A percentile compares a stretch with the other conserved stretches of the same genome.
These are phyloP conservation scores for Vicugna pacos DNA, from an alignment of 2,113 vertebrate genomes.

Conservation along the genomic window DNA sequence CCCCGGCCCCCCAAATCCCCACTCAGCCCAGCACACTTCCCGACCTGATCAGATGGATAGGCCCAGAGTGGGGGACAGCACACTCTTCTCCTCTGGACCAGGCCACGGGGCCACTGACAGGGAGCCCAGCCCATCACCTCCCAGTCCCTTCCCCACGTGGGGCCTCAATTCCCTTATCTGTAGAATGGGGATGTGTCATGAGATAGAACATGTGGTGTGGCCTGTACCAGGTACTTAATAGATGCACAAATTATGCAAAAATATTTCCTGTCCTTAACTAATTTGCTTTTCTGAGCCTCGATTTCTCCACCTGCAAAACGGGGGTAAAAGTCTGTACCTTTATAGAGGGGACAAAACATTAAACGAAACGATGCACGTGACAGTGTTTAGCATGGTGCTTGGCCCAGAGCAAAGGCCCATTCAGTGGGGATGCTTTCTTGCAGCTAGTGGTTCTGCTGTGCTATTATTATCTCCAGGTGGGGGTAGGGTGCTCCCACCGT, in stretches of 20 bases:
- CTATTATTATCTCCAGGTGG: background rate
- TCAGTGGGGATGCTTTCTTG: background rate
- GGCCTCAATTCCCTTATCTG: background rate
- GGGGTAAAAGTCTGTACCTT: background rate
- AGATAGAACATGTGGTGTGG: rapidly evolving
- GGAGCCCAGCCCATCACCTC: background rate
- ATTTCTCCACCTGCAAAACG: background rate
- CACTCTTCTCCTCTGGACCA: background rate
- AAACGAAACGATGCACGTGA: rapidly evolving
- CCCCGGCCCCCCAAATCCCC: slow-evolving; percentile 88
- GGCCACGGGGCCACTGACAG: background rate
- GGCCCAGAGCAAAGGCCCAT: background rate
- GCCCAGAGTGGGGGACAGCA: background rate
- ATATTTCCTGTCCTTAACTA: background rate
- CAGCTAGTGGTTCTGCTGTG: background rate
- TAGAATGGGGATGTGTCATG: background rate
- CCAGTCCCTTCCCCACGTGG: background rate
- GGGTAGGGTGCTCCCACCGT: background rate
- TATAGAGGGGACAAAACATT: background rate
- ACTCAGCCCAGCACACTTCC: slow-evolving; percentile 55
- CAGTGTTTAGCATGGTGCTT: rapidly evolving
- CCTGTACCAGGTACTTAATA: background rate
- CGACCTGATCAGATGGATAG: background rate
- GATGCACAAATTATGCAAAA: background rate
- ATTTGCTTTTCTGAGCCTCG: background rate